These are phyloP conservation scores for Psammodynastes pulverulentus DNA, from an alignment of 2,113 vertebrate species.

Conservation along the genomic window DNA sequence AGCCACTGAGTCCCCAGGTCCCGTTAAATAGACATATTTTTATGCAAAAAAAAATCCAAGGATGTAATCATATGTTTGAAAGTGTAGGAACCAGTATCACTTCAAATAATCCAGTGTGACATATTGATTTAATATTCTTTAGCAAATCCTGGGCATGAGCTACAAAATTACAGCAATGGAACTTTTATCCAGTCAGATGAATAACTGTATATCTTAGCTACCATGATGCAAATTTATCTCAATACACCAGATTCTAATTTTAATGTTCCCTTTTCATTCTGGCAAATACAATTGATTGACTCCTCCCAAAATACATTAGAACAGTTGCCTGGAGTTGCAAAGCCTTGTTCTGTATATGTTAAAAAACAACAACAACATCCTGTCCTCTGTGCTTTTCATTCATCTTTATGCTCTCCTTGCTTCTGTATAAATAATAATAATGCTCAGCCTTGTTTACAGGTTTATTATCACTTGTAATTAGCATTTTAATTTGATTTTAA, in stretches of 20 bases:
- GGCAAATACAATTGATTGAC: constrained; percentile 9
- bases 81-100: not conserved
- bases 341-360: not conserved
- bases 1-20: no score
- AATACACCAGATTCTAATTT: not conserved
- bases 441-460: not conserved
- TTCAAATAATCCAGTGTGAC: not conserved
- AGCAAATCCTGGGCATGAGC: not conserved
- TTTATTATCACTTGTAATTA: constrained; percentile 12
- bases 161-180: not conserved
- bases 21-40: not conserved
- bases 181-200: not conserved
- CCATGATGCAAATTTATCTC: not conserved
- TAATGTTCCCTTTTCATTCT: not conserved
- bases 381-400: not conserved
- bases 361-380: not conserved
- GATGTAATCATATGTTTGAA: not conserved
- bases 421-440: not conserved
- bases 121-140: not conserved
- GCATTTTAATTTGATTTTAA: constrained; percentile 16
- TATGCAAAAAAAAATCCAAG: not conserved
- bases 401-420: not conserved
- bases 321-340: not conserved
- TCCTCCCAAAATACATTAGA: not conserved
- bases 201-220: not conserved